These are phyloP conservation scores for Pseudococcus longispinus DNA, from an alignment of 2,888 invertebrate species.

Conservation along the genomic window DNA sequence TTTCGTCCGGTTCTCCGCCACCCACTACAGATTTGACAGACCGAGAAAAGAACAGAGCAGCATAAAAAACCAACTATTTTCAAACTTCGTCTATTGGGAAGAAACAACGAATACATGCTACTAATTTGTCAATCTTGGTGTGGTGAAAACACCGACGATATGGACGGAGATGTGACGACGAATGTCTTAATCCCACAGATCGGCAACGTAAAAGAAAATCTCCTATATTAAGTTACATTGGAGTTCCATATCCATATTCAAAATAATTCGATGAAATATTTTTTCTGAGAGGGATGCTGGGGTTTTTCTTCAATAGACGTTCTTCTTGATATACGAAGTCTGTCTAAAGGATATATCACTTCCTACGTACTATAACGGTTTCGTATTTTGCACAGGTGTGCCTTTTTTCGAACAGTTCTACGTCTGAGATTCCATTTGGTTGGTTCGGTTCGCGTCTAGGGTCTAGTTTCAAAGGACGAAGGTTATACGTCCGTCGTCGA, in stretches of 20 bases:
- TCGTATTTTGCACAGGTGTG: slow-evolving; percentile 28
- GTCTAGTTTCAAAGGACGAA: background rate
- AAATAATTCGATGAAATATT: background rate
- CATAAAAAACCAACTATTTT: background rate
- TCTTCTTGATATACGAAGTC: slow-evolving; percentile 11
- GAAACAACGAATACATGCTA: slow-evolving; percentile 44
- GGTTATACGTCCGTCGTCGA: background rate
- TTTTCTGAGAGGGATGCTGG: background rate
- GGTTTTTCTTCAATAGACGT: background rate
- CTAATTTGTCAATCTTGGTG: slow-evolving; percentile 43
- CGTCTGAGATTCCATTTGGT: background rate
- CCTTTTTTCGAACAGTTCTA: background rate
- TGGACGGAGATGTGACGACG: background rate
- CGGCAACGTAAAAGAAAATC: background rate
- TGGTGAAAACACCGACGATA: background rate
- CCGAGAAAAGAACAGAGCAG: background rate
- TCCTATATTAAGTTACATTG: slow-evolving; percentile 20
- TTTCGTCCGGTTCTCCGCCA: slow-evolving; percentile 33
- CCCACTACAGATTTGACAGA: slow-evolving; percentile 18
- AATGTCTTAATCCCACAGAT: slow-evolving; percentile 25
- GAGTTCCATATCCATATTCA: background rate
- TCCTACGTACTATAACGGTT: slow-evolving; percentile 15
- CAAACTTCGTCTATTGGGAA: background rate
- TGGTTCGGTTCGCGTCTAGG: background rate
- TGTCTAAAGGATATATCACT: slow-evolving; percentile 32